These are phyloP conservation scores for Gobionotothen gibberifrons DNA, from an alignment of 2,797 vertebrate genomes.

Conservation along the genomic window DNA sequence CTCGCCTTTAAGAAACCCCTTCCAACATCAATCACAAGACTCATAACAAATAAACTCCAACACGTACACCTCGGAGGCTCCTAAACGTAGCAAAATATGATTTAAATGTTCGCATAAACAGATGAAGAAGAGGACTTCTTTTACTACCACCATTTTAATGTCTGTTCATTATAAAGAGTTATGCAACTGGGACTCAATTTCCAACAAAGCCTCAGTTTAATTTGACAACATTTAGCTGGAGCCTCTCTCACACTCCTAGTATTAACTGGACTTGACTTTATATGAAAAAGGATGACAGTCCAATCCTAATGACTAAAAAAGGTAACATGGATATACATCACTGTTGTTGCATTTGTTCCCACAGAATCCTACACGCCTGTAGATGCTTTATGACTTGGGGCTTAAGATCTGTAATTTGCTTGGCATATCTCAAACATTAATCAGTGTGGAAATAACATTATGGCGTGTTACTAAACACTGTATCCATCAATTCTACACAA, in stretches of 20 bases:
- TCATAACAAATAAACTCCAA: conserved; percentile 12
- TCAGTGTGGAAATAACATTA: neutral
- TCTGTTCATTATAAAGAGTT: neutral
- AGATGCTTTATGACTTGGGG: neutral
- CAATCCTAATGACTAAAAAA: neutral
- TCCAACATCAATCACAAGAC: conserved; percentile 14
- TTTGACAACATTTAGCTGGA: neutral
- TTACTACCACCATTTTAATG: neutral
- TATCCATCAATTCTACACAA: neutral
- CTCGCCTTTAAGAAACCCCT: conserved; percentile 2
- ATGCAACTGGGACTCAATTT: neutral
- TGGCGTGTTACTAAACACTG: neutral
- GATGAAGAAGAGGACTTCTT: neutral
- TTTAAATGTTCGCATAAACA: conserved; percentile 1
- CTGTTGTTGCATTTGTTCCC: too few relatives aligned
- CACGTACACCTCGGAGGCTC: neutral
- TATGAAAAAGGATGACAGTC: neutral
- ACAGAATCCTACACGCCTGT: neutral
- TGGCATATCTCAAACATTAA: neutral
- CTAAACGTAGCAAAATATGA: neutral
- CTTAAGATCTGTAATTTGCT: neutral
- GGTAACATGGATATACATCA: neutral
- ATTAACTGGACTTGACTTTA: neutral
- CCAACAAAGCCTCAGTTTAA: neutral
- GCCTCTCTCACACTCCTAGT: neutral